Conservation (phyloP, 2,113 vertebrate species). For the human region DNA sequence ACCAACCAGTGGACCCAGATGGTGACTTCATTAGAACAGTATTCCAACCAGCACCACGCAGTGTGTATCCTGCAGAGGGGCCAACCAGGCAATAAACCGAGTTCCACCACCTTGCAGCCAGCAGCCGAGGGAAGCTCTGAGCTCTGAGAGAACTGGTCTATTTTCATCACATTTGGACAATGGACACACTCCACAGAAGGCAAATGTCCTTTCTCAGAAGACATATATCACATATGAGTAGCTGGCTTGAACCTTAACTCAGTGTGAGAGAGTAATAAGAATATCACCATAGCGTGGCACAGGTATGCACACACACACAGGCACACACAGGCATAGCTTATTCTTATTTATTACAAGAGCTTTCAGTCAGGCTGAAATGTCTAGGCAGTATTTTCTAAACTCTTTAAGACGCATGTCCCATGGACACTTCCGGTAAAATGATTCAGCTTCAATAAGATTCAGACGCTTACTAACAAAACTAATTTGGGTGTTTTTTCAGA, state of each 20-base stretch:
- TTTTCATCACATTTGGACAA: not conserved
- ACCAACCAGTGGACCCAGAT: not conserved
- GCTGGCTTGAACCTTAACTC: too few relatives aligned
- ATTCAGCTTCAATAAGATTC: not conserved
- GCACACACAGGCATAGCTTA: not conserved
- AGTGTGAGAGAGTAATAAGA: not conserved
- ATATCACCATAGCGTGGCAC: fast-evolving
- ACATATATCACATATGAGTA: fast-evolving
- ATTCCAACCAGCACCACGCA: not conserved
- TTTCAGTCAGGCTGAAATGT: not conserved
- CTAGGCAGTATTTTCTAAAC: not conserved
- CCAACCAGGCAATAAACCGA: not conserved
- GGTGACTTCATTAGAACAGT: not conserved
- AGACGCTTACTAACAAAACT: not conserved
- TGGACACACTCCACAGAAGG: not conserved
- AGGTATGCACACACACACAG: fast-evolving
- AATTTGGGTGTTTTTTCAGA: not conserved
- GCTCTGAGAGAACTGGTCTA: too few relatives aligned
- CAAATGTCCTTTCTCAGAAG: not conserved
- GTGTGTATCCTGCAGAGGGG: not conserved
- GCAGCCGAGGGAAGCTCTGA: not conserved
- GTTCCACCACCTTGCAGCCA: not conserved
- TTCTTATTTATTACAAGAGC: not conserved
- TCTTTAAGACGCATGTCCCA: fast-evolving
- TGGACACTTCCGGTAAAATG: not conserved